Conservation (phyloP, 2,888 invertebrate genomes). For the Cylindroiulus punctatus region DNA sequence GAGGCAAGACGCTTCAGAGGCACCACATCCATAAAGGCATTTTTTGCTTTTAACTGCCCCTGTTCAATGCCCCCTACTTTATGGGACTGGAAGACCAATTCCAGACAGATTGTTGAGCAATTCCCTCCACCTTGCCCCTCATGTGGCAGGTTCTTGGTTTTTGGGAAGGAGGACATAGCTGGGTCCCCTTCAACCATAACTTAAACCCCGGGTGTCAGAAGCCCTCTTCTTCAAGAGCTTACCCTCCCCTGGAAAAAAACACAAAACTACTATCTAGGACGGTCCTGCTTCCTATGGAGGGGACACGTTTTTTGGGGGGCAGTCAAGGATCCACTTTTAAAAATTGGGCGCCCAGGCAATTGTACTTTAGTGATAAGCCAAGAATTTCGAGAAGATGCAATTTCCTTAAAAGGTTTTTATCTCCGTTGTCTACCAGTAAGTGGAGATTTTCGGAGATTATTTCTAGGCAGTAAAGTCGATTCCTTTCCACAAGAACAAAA, state of each 20-base stretch:
- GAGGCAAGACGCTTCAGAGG: not conserved
- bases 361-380: conserved; percentile 17
- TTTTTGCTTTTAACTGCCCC: not conserved
- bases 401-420: conserved; percentile 42
- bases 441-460: conserved; percentile 21
- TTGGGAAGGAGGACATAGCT: not conserved
- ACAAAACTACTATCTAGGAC: not conserved
- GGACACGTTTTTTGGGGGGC: not conserved
- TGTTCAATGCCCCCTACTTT: conserved; percentile 25
- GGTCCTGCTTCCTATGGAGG: not conserved
- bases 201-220: conserved; percentile 30
- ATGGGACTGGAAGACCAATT: not conserved
- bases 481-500: not conserved
- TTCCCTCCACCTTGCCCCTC: conserved; percentile 4
- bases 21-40: not conserved
- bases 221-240: conserved; percentile 5
- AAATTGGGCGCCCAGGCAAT: not conserved
- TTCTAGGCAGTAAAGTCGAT: not conserved
- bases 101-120: conserved; percentile 17
- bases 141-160: not conserved
- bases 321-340: not conserved
- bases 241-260: not conserved
- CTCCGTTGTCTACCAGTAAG: not conserved
- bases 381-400: conserved; percentile 25
- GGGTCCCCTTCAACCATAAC: not conserved